These are phyloP conservation scores for Drosophila parabipectinata DNA, from an alignment of 1,140 invertebrate species.

Conservation along the genomic window DNA sequence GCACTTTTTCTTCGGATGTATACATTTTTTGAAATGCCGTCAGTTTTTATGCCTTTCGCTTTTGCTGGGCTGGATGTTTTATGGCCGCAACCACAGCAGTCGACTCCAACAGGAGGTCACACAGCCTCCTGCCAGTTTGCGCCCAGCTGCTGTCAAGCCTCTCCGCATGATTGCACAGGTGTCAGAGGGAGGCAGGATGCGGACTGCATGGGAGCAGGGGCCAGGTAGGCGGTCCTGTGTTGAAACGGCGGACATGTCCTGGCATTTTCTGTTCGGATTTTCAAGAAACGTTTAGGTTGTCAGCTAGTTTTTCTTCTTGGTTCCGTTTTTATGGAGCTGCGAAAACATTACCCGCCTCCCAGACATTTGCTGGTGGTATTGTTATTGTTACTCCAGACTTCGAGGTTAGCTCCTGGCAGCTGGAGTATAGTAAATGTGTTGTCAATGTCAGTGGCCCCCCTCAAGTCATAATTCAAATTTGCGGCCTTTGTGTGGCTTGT, in stretches of 20 bases:
- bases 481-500: conserved; percentile 17
- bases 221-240: not conserved
- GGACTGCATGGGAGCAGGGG: not conserved
- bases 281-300: conserved; percentile 80
- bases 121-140: conserved; percentile 29
- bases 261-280: conserved; percentile 75
- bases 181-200: conserved; percentile 15
- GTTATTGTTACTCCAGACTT: conserved; percentile 52
- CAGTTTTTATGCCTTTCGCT: conserved; percentile 73
- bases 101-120: conserved; percentile 47
- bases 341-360: conserved; percentile 37
- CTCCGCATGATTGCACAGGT: conserved; percentile 77
- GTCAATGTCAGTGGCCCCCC: conserved; percentile 51
- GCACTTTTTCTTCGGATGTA: conserved; percentile 35
- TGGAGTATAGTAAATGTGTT: conserved; percentile 51
- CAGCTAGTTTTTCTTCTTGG: conserved; percentile 63
- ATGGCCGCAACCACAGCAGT: conserved; percentile 76
- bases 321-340: conserved; percentile 40
- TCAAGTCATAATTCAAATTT: conserved; percentile 65
- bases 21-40: conserved; percentile 79
- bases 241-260: conserved; percentile 55
- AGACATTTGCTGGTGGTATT: conserved; percentile 44
- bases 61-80: conserved; percentile 56
- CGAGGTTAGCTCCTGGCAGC: conserved; percentile 16
- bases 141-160: conserved; percentile 63